Percentiles rank a stretch among this genome's conserved stretches.
Conservation (phyloP, 1,140 invertebrate genomes). For the Lordiphosa collinella region DNA sequence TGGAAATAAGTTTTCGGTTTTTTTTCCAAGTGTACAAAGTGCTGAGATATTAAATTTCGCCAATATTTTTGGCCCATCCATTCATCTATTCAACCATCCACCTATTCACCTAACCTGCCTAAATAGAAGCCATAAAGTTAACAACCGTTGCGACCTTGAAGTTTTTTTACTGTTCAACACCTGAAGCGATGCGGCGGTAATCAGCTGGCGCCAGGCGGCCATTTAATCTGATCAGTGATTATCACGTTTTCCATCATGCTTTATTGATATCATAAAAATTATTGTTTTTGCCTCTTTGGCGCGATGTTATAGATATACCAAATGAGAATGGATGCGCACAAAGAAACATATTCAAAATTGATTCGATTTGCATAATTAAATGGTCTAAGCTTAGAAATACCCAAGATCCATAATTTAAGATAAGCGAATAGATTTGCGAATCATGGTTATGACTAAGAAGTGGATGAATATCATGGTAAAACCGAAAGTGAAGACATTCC, state of each 20-base stretch:
- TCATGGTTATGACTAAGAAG: slow-evolving; percentile 41
- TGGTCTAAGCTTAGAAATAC: slow-evolving; percentile 40
- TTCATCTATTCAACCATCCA: slow-evolving; percentile 3
- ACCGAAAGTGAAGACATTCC: not conserved
- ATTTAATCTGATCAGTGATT: slow-evolving; percentile 76
- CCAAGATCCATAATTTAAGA: slow-evolving; percentile 63
- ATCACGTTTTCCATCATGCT: slow-evolving; percentile 76
- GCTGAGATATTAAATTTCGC: slow-evolving; percentile 59
- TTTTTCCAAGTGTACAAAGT: slow-evolving; percentile 10
- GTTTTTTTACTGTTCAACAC: slow-evolving; percentile 66
- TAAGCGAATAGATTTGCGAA: slow-evolving; percentile 52
- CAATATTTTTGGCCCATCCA: slow-evolving; percentile 34
- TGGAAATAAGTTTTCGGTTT: too few relatives aligned
- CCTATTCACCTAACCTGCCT: slow-evolving; percentile 34
- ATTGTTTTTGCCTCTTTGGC: slow-evolving; percentile 57
- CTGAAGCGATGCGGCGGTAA: slow-evolving; percentile 65
- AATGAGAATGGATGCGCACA: slow-evolving; percentile 23
- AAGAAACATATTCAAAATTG: slow-evolving; percentile 55
- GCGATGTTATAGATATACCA: slow-evolving; percentile 41
- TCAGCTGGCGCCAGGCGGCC: slow-evolving; percentile 68
- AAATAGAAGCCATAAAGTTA: slow-evolving; percentile 70
- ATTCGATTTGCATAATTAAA: slow-evolving; percentile 69
- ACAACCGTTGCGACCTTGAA: slow-evolving; percentile 71
- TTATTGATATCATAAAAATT: slow-evolving; percentile 77
- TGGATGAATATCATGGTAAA: slow-evolving; percentile 57